Base-by-base conservation (phyloP, 2,888 invertebrate genomes). In the Parnassius smintheus region DNA sequence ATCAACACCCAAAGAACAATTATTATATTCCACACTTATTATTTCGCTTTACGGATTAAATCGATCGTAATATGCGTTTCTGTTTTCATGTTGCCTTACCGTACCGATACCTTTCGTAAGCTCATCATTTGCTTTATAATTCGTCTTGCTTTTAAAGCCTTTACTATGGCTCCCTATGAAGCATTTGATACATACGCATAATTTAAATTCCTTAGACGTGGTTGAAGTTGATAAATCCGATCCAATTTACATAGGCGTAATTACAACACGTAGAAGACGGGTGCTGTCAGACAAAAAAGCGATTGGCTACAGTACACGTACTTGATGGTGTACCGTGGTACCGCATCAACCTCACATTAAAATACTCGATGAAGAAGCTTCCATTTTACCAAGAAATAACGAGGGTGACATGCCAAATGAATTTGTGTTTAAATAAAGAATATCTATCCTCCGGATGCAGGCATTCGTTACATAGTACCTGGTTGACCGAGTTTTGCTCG, bases 171-270 rank as follows among this genome's bases (percentile, higher is more conserved):
- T 35, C 56, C 13, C 66, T 69, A 70, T 62, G 68, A 68, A 66
- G 64, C 64, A 68, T 72, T 69, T 59, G 56, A 13, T 49, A 49
- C 9, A 69, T 69, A 69, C 72, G 69, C 70, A 69, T 79, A 77
- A 76, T 77, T 80, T 72, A 76, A 72, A 82, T 81, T 82, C 80
- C 81, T 72, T 68, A 45, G 67, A 68, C 69, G 73, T 78, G 74
- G 76, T 81, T 75, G 75, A 74, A 65, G 73, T 80, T 86, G 85
- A 86, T 87, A 84, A 84, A 88, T 86, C 78, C 79, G 83, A 80
- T 82, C 82, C 83, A 85, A 86, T 89, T 88, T 88, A 87, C 83
- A 86, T 87, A 79, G 72, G 73, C 71, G 78, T 86, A 88, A 88
- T 89, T 86, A 87, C 82, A 72, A 75, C 74, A 75, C 72, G 77